Evolutionary conservation across 2,113 vertebrate genomes (phyloP).

Genomic region (Solenodon paradoxus): DNA sequence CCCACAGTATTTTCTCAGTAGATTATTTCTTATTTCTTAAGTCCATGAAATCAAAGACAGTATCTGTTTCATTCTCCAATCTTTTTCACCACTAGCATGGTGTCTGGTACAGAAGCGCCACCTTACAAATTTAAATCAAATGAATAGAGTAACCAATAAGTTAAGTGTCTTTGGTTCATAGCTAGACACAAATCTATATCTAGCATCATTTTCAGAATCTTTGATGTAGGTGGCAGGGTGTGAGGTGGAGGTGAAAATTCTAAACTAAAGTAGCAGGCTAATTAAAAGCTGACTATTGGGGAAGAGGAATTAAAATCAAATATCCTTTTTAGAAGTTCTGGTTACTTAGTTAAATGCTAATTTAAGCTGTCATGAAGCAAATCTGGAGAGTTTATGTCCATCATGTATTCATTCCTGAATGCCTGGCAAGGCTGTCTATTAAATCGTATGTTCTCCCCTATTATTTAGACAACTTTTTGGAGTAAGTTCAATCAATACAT

Average conservation of each 20-base stretch:
- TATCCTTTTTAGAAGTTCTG: neutral
- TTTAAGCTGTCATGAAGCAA: neutral
- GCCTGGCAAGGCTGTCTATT: neutral
- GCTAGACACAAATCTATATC: neutral
- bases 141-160: neutral
- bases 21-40: neutral
- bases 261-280: neutral
- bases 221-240: neutral
- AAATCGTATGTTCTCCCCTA: neutral
- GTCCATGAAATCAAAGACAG: neutral
- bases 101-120: neutral
- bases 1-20: neutral
- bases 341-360: neutral
- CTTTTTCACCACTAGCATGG: neutral
- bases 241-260: neutral
- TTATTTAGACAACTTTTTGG: slow-evolving; percentile 1
- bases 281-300: neutral
- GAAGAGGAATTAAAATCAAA: neutral
- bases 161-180: neutral
- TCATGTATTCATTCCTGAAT: neutral
- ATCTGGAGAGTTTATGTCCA: neutral
- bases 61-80: neutral
- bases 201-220: neutral
- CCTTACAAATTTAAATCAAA: neutral
- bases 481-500: neutral